Conservation (phyloP, 2,888 invertebrate species). For the Conus canariensis region DNA sequence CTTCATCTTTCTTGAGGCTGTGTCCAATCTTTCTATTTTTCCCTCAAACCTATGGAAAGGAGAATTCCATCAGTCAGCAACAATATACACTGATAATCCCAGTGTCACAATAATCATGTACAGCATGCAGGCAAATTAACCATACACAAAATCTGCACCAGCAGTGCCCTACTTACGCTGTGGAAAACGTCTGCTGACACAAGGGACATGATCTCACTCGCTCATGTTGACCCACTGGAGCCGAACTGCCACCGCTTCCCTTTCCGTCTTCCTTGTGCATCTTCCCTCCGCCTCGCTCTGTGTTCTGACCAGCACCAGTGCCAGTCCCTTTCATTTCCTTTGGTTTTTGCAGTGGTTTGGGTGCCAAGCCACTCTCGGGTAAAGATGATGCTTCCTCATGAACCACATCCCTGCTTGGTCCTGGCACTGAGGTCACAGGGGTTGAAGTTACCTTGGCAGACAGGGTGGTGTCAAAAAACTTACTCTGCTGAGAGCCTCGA, state of each 20-base stretch:
- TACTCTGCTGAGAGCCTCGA: not conserved
- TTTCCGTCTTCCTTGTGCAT: not conserved
- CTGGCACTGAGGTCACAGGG: too few relatives aligned
- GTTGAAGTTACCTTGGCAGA: too few relatives aligned
- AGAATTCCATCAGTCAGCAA: too few relatives aligned
- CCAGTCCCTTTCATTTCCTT: too few relatives aligned
- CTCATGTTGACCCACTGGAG: not conserved
- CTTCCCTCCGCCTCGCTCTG: not conserved
- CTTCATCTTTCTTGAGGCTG: too few relatives aligned
- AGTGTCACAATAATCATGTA: too few relatives aligned
- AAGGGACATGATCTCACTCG: slow-evolving; percentile 48
- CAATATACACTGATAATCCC: too few relatives aligned
- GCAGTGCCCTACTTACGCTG: slow-evolving; percentile 39
- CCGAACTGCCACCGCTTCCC: not conserved
- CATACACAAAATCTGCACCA: too few relatives aligned
- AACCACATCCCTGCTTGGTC: not conserved
- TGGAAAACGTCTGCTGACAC: slow-evolving; percentile 46
- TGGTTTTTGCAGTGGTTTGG: not conserved
- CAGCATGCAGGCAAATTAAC: too few relatives aligned
- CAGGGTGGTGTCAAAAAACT: not conserved
- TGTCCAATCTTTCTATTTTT: too few relatives aligned
- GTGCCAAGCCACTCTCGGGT: not conserved
- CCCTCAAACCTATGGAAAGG: too few relatives aligned
- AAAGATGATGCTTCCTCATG: not conserved
- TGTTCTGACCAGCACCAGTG: not conserved